A percentile compares a stretch with the other conserved stretches of the same genome.
Conservation (phyloP, 2,113 vertebrate genomes). For the Leiothrix lutea region DNA sequence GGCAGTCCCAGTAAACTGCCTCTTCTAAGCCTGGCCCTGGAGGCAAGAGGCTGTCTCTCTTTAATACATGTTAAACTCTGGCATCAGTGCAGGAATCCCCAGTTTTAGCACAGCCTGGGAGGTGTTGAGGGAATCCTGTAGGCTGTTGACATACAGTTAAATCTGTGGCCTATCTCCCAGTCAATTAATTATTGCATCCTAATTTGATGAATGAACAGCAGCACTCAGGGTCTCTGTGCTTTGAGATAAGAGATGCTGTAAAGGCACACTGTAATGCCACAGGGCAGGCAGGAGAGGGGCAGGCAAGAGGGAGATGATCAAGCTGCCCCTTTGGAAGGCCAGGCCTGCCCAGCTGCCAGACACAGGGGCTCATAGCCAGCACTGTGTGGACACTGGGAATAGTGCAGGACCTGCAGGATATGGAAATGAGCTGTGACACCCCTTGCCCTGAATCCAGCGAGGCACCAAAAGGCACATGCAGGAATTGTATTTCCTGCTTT, state of each 20-base stretch:
- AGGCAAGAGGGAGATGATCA: neutral
- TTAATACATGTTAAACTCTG: neutral
- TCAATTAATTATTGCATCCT: neutral
- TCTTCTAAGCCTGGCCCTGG: neutral
- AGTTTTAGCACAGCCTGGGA: neutral
- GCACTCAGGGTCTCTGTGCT: neutral
- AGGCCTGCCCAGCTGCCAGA: neutral
- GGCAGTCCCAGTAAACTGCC: neutral
- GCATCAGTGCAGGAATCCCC: accelerated
- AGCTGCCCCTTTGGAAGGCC: neutral
- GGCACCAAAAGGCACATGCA: neutral
- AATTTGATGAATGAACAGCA: neutral
- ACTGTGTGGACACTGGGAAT: neutral
- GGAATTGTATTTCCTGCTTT: neutral
- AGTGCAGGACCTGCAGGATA: neutral
- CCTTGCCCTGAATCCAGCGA: accelerated
- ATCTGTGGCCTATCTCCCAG: neutral
- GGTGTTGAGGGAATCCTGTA: neutral
- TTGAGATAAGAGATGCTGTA: neutral
- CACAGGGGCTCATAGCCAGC: accelerated
- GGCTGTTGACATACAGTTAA: neutral
- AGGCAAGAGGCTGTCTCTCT: neutral
- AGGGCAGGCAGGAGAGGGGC: neutral
- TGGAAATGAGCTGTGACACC: neutral
- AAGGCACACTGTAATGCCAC: neutral